A percentile compares a stretch with the other conserved stretches of the same genome.
Evolutionary conservation across 1,140 invertebrate genomes (phyloP).

Genomic region (Papilio polytes): DNA sequence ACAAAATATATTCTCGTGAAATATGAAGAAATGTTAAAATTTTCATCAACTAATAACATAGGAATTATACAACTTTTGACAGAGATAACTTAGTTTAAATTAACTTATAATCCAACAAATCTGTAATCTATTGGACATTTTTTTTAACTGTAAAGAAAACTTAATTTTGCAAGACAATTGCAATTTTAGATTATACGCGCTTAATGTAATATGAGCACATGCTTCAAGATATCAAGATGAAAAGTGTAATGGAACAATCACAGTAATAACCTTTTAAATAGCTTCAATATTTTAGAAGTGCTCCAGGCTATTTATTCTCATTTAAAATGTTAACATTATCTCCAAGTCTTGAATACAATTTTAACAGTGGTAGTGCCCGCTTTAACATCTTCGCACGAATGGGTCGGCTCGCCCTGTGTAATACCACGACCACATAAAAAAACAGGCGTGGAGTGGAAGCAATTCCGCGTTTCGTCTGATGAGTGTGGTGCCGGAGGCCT

Average conservation of each 20-base stretch:
- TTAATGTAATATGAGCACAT: neutral
- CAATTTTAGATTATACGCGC: neutral
- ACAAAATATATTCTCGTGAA: neutral
- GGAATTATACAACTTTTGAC: neutral
- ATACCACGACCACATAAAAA: too few relatives aligned
- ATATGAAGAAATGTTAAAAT: neutral
- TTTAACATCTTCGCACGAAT: too few relatives aligned
- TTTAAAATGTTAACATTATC: slow-evolving; percentile 18
- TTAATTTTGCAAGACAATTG: neutral
- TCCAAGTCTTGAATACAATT: neutral
- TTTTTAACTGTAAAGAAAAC: neutral
- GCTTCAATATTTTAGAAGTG: neutral
- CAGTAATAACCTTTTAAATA: neutral
- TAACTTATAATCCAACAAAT: neutral
- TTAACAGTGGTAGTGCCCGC: too few relatives aligned
- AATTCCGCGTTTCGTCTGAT: too few relatives aligned
- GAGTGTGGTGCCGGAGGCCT: too few relatives aligned
- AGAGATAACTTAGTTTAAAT: neutral
- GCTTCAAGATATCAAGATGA: neutral
- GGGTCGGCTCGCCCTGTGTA: too few relatives aligned
- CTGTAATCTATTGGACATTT: neutral
- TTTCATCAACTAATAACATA: neutral
- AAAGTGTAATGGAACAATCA: slow-evolving; percentile 15
- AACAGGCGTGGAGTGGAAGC: too few relatives aligned
- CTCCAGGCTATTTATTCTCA: slow-evolving; percentile 5